Evolutionary conservation across 1,140 invertebrate species (phyloP), one percentile per base, ranked within the genome.

Genomic region (Zeugodacus cucurbitae): DNA sequence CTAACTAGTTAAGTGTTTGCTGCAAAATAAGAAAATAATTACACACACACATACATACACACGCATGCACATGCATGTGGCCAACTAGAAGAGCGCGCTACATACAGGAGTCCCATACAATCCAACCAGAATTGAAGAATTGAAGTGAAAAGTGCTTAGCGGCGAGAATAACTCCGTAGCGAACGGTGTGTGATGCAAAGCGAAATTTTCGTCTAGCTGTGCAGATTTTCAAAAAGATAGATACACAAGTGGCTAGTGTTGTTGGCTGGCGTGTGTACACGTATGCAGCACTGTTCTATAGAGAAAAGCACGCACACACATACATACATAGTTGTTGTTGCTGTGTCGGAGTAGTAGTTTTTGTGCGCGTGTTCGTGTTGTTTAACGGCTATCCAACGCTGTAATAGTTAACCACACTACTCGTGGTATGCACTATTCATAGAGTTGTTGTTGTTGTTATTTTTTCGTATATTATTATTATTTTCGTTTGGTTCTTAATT

Each of bases 121-220:
- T 82, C 41, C 74, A 82, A 82, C 3, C 4, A 44, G 74, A 82
- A 44, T 82, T 17, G n/a, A n/a, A n/a, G n/a, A n/a, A n/a, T n/a
- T n/a, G n/a, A n/a, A n/a, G 74, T 82, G 29, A 37, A 74, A 74
- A 74, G 41, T 48, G 74, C 41, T 82, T 11, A 48, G 14, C 37
- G 74, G 41, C 41, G 41, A 82, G 41, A 82, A 82, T 82, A 48
- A n/a, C n/a, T n/a, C 67, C 58, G 10, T 4, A 62, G 58, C n/a
- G 41, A 48, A 82, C 37, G n/a, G 74, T 4, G 74, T 48, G n/a
- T n/a, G n/a, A n/a, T n/a, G 22, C 26, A 48, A 78, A 82, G n/a
- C 74, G 41, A 29, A 82, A 82, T 82, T 82, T 82, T 82, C 22
- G 37, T 48, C 74, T 82, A 82, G 37, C 34, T 82, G 20, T 82